Percentiles rank a stretch among this genome's conserved stretches.
phyloP scores from a whole-genome alignment of 2,888 invertebrate species.

The Drosophila siamana region DNA sequence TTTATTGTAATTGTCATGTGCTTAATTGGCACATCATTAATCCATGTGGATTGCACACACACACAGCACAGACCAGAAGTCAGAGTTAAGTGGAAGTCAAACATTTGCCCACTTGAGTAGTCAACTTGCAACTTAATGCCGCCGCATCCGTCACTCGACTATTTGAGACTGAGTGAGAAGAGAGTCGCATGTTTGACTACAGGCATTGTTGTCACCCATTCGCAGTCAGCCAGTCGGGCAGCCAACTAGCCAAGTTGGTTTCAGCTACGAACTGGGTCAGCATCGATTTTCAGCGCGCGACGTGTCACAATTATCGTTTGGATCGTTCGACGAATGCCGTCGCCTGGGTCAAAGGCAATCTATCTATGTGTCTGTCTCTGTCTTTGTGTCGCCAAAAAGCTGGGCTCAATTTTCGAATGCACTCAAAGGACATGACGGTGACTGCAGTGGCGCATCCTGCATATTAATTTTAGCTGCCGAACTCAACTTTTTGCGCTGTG shows the following conservation, averaged over 20 bases:
- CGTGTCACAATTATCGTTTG: slow-evolving; percentile 75
- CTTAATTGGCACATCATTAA: slow-evolving; percentile 72
- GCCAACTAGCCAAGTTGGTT: slow-evolving; percentile 12
- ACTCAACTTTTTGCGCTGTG: slow-evolving; percentile 29
- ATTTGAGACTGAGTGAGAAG: slow-evolving; percentile 3
- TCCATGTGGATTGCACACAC: slow-evolving; percentile 36
- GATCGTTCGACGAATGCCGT: slow-evolving; percentile 26
- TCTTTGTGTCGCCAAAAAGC: slow-evolving; percentile 36
- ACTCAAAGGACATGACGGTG: slow-evolving; percentile 34
- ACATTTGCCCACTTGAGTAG: slow-evolving; percentile 64
- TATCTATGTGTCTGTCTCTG: neutral
- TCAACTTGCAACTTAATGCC: slow-evolving; percentile 76
- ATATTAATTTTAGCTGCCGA: slow-evolving; percentile 63
- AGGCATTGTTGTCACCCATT: slow-evolving; percentile 23
- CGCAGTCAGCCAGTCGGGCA: neutral
- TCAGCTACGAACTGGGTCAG: slow-evolving; percentile 69
- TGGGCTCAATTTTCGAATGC: slow-evolving; percentile 37
- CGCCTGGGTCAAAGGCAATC: slow-evolving; percentile 8
- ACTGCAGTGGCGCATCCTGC: slow-evolving; percentile 44
- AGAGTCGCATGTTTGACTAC: slow-evolving; percentile 3
- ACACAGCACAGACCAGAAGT: neutral
- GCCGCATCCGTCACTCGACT: slow-evolving; percentile 64
- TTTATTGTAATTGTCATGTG: slow-evolving; percentile 57
- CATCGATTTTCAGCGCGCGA: slow-evolving; percentile 76
- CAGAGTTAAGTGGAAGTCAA: slow-evolving; percentile 72